A percentile compares a stretch with the other conserved stretches of the same genome.
Evolutionary conservation across 2,797 vertebrate genomes (phyloP).

Genomic region (Hafferia zeledoni): DNA sequence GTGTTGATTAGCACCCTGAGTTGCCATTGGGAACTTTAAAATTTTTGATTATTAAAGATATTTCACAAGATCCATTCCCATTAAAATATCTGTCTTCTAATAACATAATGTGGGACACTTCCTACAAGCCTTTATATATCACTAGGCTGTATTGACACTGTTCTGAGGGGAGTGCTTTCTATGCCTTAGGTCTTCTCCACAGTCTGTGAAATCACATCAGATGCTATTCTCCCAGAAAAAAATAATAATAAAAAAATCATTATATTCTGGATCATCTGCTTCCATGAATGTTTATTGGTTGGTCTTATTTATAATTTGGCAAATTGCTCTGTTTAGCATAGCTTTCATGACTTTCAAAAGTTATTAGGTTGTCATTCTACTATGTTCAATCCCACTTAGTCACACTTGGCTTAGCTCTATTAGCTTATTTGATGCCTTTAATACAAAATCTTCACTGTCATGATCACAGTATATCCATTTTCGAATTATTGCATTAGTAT

Average conservation of each 20-base stretch:
- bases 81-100: background rate
- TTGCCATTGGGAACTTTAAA: background rate
- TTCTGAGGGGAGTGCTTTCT: background rate
- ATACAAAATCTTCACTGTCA: conserved; percentile 1
- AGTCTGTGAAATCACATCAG: background rate
- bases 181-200: background rate
- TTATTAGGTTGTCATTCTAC: background rate
- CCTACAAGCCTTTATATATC: background rate
- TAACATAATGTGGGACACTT: background rate
- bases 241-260: background rate
- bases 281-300: background rate
- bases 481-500: conserved; percentile 40
- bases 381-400: background rate
- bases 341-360: background rate
- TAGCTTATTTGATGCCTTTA: background rate
- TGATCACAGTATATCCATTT: conserved; percentile 7
- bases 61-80: background rate
- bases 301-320: background rate
- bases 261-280: background rate
- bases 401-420: background rate
- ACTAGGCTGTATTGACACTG: background rate
- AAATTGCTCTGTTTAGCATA: background rate
- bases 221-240: background rate
- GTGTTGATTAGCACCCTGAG: background rate
- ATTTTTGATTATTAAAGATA: background rate